A percentile compares a stretch with the other conserved stretches of the same genome.
These are phyloP conservation scores for Corbicula japonica DNA, from an alignment of 2,888 invertebrate genomes.

Conservation along the genomic window DNA sequence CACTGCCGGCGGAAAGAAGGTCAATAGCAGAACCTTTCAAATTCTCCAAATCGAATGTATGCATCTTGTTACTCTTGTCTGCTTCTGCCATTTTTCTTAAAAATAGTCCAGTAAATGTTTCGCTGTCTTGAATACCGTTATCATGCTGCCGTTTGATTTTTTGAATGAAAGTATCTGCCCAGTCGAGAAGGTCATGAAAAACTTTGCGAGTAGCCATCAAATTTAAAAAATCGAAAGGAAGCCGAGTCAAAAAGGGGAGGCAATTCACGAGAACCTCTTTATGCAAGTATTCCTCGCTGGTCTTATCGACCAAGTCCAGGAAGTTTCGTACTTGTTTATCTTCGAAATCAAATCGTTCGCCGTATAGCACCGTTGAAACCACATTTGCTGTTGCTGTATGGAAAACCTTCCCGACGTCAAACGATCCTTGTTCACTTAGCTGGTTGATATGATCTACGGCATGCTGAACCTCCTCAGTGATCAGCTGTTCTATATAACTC, in stretches of 20 bases:
- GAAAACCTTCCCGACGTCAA: conserved; percentile 21
- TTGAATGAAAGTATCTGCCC: background rate
- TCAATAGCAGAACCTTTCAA: conserved; percentile 11
- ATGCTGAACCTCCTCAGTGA: conserved; percentile 14
- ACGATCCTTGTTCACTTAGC: background rate
- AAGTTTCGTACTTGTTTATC: conserved; percentile 10
- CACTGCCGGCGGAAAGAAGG: conserved; percentile 29
- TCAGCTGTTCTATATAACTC: conserved; percentile 15
- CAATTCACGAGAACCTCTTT: conserved; percentile 11
- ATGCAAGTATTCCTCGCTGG: background rate
- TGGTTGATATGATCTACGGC: background rate
- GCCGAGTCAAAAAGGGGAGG: conserved; percentile 7
- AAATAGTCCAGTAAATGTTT: conserved; percentile 11
- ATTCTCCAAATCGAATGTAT: background rate
- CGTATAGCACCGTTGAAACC: conserved; percentile 23
- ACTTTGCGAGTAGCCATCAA: background rate
- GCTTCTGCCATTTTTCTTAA: background rate
- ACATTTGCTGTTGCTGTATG: conserved; percentile 30
- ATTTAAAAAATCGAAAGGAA: conserved; percentile 14
- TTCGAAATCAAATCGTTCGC: conserved; percentile 31
- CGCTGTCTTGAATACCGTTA: background rate
- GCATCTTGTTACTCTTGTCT: background rate
- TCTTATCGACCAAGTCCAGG: background rate
- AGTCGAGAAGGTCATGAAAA: conserved; percentile 5
- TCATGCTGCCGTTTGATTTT: background rate